Evolutionary conservation across 1,140 invertebrate genomes (phyloP), one percentile per base, ranked within the genome.

Genomic region (Neodiprion virginianus): DNA sequence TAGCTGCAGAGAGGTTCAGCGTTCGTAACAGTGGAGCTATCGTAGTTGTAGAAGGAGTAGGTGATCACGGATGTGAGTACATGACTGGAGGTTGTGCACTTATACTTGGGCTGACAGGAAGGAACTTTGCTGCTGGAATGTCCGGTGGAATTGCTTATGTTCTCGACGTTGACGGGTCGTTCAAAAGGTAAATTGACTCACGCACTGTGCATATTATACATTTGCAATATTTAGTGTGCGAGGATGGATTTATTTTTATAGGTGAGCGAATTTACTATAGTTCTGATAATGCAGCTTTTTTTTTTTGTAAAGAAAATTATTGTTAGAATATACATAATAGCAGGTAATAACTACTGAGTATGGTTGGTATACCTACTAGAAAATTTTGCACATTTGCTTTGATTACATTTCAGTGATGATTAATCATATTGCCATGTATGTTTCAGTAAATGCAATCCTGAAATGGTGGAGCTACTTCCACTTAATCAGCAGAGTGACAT

Each of bases 121-220:
- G 97, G 73, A 99, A 99, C 90, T 99, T 99, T 90, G 98, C 97
- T 61, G 98, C 98, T 74, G 98, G 98, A 80, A 99, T 99, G 97
- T 97, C 95, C 80, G 97, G 98, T 76, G 98, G 98, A 77, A 95
- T 99, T 77, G 98, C 98, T 0, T 99, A 97, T 85, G 94, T 99
- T 10, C 95, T 96, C 84, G 97, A 99, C 83, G 92, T 94, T 78
- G 96, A 96, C 87, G 94, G 93, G 1, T 94, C 93, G 7, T 96
- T 96, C 85, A 91, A 91, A 74, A 91, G 88, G 85, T 92, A 82
- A 82, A 84, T 47, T 74, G 17, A 0, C n/a, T 17, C 47, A 12
- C 67, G 11, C 49, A 49, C 67, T 67, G 47, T 48, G 65, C 67
- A 28, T 7, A 67, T 21, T 50, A 48, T 14, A 40, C n/a, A 50